Evolutionary conservation across 2,888 invertebrate species (phyloP).

Genomic region (Napeogenes sylphis): DNA sequence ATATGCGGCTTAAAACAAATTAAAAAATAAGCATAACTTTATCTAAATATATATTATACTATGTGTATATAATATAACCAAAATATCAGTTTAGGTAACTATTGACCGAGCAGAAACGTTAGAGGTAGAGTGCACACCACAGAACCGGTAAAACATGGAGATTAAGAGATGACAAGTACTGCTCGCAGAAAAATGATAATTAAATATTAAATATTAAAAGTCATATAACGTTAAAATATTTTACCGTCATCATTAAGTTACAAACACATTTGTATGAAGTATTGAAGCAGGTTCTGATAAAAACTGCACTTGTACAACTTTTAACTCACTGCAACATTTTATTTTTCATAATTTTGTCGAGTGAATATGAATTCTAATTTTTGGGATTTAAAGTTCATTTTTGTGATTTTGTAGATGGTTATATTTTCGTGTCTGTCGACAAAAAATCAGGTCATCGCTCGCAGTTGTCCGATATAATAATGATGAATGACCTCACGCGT

Average conservation of each 20-base stretch:
- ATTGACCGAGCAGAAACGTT: no score
- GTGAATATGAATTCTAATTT: conserved; percentile 8
- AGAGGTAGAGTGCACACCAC: no score
- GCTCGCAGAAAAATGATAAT: not conserved
- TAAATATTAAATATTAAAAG: not conserved
- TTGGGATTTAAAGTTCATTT: conserved; percentile 8
- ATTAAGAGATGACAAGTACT: not conserved
- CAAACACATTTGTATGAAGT: conserved; percentile 26
- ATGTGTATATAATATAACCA: no score
- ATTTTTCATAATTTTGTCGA: not conserved
- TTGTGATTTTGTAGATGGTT: conserved; percentile 12
- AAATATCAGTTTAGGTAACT: no score
- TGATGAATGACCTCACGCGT: conserved; percentile 44
- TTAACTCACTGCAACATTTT: conserved; percentile 27
- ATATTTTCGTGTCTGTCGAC: conserved; percentile 31
- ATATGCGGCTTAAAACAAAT: no score
- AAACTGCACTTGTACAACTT: conserved; percentile 25
- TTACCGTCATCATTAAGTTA: conserved; percentile 18
- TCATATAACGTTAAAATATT: conserved; percentile 3
- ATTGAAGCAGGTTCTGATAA: conserved; percentile 27
- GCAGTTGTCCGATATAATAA: conserved; percentile 44
- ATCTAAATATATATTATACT: no score
- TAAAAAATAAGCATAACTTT: no score
- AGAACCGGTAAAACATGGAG: not conserved
- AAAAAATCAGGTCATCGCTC: conserved; percentile 40